Evolutionary conservation across 2,113 vertebrate genomes (phyloP).

Genomic region (Ptilorrhoa leucosticta): DNA sequence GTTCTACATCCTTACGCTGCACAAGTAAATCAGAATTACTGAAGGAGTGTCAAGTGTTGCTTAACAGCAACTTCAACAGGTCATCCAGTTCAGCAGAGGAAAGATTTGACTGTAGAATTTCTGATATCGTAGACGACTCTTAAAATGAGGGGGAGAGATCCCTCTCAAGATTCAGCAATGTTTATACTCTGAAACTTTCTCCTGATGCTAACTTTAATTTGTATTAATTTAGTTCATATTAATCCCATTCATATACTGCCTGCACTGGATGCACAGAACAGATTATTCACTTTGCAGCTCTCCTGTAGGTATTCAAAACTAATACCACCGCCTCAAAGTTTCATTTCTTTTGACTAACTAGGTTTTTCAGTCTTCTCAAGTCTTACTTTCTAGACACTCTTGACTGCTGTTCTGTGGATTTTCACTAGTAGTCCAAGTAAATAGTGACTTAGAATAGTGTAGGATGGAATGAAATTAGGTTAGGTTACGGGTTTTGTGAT

Average conservation of each 20-base stretch:
- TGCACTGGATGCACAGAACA: background rate
- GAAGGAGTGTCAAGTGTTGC: background rate
- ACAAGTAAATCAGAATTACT: background rate
- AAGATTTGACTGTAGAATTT: background rate
- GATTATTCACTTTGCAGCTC: background rate
- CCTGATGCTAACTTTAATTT: background rate
- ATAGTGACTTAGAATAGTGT: background rate
- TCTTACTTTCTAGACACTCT: background rate
- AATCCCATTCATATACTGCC: background rate
- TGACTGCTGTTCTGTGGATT: background rate
- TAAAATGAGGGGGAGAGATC: background rate
- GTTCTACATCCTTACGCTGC: background rate
- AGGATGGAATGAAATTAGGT: background rate
- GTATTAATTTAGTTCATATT: background rate
- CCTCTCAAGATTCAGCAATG: background rate
- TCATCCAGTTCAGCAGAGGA: background rate
- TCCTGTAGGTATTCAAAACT: background rate
- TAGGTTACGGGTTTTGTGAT: background rate
- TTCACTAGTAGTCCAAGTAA: background rate
- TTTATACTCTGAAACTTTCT: background rate
- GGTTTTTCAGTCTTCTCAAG: background rate
- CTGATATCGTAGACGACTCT: background rate
- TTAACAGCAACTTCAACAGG: background rate
- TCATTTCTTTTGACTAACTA: background rate
- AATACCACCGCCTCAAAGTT: background rate